Base-by-base conservation (phyloP, 2,113 vertebrate genomes). In the Ameiurus melas region DNA sequence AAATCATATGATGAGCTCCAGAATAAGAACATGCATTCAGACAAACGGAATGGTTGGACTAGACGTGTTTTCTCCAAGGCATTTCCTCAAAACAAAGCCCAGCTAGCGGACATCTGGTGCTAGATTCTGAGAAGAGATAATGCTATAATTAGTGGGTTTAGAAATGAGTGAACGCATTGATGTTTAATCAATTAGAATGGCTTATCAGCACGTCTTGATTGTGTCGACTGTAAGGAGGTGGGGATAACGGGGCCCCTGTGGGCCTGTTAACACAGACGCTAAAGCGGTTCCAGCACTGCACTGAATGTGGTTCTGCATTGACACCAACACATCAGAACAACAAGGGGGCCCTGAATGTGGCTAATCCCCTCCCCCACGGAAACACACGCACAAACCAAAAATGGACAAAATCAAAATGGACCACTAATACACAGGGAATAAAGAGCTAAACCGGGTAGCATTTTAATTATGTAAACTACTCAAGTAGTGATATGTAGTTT, bases 111-210 rank as follows among this genome's bases (percentile, higher is more conserved):
- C 90, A 90, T 88, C 91, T 91, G 90, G 57, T 79, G 51, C 43
- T 36, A 17, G 25, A 55, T 22, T 68, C 73, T 85, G 87, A 70
- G 47, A 83, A 85, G 22, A 64, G 84, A 81, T 80, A 84, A 85
- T 85, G 80, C 73, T 79, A 25, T 90, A 82, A 91, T 92, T 91
- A 91, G 83, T 83, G n/a, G 80, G 90, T 87, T 90, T 86, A 85
- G 71, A 89, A 83, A 90, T 77, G 85, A 87, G 86, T 33, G 88
- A 87, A 78, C 79, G 33, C 64, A 71, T 87, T 87, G 90, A 89
- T 86, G 88, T 83, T 90, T 92, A 92, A 92, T 92, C 90, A 90
- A 89, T 90, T 89, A 91, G 89, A 92, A 60, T 22, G 43, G 88
- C 91, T 91, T 90, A 91, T 89, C 86, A 60, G 88, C 88, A 93